A percentile compares a stretch with the other conserved stretches of the same genome.
Conservation (phyloP, 2,888 invertebrate genomes). For the Spodoptera picta region DNA sequence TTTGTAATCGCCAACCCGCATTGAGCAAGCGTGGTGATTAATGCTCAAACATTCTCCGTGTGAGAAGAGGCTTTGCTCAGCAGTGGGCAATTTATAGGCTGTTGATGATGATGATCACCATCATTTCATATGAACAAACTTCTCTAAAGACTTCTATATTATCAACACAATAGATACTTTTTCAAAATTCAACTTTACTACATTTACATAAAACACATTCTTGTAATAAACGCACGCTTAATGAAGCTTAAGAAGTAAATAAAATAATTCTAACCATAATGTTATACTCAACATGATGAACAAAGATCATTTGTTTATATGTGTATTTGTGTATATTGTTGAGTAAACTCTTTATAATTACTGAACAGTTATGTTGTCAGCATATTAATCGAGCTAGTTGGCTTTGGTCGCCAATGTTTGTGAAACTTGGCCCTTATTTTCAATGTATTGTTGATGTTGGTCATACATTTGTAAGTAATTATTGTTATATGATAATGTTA, state of each 20-base stretch:
- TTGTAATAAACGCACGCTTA: constrained; percentile 23
- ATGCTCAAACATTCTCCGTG: too few species aligned
- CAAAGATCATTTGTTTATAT: constrained; percentile 50
- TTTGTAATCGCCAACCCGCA: too few species aligned
- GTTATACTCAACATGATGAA: constrained; percentile 46
- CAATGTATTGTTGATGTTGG: neutral
- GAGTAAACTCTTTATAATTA: constrained; percentile 56
- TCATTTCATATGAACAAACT: too few species aligned
- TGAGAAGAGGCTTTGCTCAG: too few species aligned
- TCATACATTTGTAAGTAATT: neutral
- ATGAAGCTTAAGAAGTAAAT: constrained; percentile 28
- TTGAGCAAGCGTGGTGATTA: too few species aligned
- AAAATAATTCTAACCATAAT: constrained; percentile 34
- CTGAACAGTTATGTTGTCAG: constrained; percentile 43
- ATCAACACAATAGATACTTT: too few species aligned
- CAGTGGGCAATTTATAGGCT: too few species aligned
- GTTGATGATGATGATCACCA: too few species aligned
- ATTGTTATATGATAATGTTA: neutral
- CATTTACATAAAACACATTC: neutral
- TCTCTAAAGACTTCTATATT: too few species aligned
- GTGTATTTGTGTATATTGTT: constrained; percentile 41
- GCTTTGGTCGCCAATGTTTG: constrained; percentile 32
- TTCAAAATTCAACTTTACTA: neutral
- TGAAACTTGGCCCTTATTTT: neutral
- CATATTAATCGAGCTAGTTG: constrained; percentile 45